A percentile compares a stretch with the other conserved stretches of the same genome.
Conservation (phyloP, 1,140 invertebrate species). For the Cepaea nemoralis region DNA sequence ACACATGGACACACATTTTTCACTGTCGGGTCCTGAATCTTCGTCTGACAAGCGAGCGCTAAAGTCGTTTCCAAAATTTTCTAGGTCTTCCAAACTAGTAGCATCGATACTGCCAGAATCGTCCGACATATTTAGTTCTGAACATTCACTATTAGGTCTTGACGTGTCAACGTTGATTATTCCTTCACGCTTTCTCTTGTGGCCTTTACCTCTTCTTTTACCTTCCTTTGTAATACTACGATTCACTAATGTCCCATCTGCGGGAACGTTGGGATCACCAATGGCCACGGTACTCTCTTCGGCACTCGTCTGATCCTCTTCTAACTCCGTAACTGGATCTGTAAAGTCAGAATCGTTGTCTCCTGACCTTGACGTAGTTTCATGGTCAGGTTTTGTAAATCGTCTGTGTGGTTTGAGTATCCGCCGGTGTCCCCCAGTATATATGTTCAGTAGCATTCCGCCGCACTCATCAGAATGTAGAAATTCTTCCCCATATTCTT, state of each 20-base stretch:
- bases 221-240: background rate
- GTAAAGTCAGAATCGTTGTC: no score
- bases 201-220: background rate
- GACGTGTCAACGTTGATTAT: background rate
- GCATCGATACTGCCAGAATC: background rate
- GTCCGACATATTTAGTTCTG: background rate
- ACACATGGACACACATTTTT: background rate
- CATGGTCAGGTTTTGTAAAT: background rate
- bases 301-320: no score
- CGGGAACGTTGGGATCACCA: no score
- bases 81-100: background rate
- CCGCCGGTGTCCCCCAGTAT: background rate
- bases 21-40: background rate
- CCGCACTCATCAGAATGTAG: conserved; percentile 7
- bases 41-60: background rate
- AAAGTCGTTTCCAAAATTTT: background rate
- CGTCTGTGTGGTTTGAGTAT: conserved; percentile 24
- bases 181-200: background rate
- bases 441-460: background rate
- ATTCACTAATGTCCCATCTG: background rate
- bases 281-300: no score
- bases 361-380: background rate
- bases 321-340: no score
- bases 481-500: background rate
- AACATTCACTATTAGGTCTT: background rate